Percentiles rank a stretch among this genome's conserved stretches.
These are phyloP conservation scores for Ctenomys sociabilis DNA, from an alignment of 2,113 vertebrate species.

Conservation along the genomic window DNA sequence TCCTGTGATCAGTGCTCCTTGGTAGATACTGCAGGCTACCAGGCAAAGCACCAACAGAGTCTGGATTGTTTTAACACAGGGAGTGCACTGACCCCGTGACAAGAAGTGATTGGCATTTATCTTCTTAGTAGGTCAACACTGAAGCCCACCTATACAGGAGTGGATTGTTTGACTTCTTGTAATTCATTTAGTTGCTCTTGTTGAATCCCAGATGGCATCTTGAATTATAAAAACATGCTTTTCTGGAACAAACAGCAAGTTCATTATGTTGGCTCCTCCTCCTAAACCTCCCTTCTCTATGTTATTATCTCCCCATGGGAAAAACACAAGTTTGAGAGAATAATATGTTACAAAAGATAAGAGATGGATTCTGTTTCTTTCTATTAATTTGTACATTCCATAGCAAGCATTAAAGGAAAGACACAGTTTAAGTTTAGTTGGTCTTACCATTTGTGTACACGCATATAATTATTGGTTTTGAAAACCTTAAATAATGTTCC, in stretches of 20 bases:
- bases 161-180: slow-evolving; percentile 63
- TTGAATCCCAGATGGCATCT: slow-evolving; percentile 75
- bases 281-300: background rate
- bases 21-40: slow-evolving; percentile 59
- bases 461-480: background rate
- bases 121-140: slow-evolving; percentile 79
- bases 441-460: background rate
- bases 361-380: rapidly evolving
- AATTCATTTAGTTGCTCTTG: slow-evolving; percentile 83
- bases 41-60: background rate
- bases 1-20: background rate
- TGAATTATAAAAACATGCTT: slow-evolving; percentile 62
- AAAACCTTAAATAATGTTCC: background rate
- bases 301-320: background rate
- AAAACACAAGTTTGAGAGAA: slow-evolving; percentile 31
- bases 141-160: slow-evolving; percentile 47
- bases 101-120: slow-evolving; percentile 66
- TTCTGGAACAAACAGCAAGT: slow-evolving; percentile 65
- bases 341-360: slow-evolving; percentile 42
- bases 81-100: slow-evolving; percentile 49
- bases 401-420: background rate
- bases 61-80: background rate
- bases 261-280: slow-evolving; percentile 32
- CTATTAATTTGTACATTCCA: background rate
- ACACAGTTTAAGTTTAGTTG: background rate